Evolutionary conservation across 2,797 vertebrate genomes (phyloP).

Genomic region (Yasuhikotakia modesta): DNA sequence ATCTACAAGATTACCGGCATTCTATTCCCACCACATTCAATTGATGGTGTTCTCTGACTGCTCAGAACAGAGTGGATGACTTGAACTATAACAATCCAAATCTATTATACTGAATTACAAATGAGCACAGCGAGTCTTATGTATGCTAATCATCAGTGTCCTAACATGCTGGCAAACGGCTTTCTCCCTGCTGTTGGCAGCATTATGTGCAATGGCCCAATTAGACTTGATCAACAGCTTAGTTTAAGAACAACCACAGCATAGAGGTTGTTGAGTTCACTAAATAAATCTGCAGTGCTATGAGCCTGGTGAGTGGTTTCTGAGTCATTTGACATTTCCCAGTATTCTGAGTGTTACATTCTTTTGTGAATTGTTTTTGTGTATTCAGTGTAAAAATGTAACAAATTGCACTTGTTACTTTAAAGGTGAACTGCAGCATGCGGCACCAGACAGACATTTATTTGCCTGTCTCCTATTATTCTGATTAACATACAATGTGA

Average conservation of each 20-base stretch:
- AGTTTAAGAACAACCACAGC: constrained; percentile 22
- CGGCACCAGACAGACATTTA: not conserved
- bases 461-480: no score
- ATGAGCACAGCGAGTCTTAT: constrained; percentile 32
- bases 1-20: no score
- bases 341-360: not conserved
- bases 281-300: not conserved
- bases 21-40: no score
- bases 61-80: not conserved
- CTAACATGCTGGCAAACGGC: constrained; percentile 27
- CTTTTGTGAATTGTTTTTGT: not conserved
- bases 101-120: constrained; percentile 49
- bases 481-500: constrained; percentile 42
- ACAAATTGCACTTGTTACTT: not conserved
- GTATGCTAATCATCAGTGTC: constrained; percentile 39
- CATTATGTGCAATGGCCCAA: constrained; percentile 26
- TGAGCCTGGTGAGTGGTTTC: not conserved
- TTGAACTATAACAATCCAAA: constrained; percentile 28
- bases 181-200: constrained; percentile 17
- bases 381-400: not conserved
- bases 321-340: constrained; percentile 1
- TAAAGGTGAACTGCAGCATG: not conserved
- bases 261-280: constrained; percentile 39
- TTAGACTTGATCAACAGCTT: constrained; percentile 32
- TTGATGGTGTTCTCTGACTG: no score